These are phyloP conservation scores for Pristionchus entomophagus DNA, from an alignment of 2,888 invertebrate species.

Conservation along the genomic window DNA sequence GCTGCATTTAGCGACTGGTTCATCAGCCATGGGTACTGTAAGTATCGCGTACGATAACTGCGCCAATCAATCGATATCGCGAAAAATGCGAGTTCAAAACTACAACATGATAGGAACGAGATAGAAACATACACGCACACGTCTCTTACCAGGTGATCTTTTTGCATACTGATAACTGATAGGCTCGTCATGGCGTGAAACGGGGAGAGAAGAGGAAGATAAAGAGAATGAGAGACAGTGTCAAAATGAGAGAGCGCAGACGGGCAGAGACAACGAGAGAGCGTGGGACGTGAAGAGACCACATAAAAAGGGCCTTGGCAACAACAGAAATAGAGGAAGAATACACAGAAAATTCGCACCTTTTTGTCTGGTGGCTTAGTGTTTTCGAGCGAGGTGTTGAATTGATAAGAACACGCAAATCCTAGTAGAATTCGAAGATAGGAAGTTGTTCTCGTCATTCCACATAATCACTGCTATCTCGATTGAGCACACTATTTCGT, in stretches of 20 bases:
- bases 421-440: no score
- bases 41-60: not conserved
- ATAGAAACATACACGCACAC: no score
- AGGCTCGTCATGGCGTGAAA: conserved; percentile 10
- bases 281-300: not conserved
- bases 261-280: not conserved
- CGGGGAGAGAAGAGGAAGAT: not conserved
- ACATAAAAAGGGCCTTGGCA: not conserved
- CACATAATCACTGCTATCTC: no score
- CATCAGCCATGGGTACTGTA: not conserved
- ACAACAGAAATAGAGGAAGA: not conserved
- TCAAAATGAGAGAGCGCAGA: not conserved
- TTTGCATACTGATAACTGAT: conserved; percentile 18
- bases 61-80: not conserved
- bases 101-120: not conserved
- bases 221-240: not conserved
- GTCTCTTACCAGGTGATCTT: conserved; percentile 34
- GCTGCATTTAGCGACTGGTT: conserved; percentile 7
- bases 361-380: not conserved
- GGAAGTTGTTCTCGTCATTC: no score
- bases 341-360: not conserved
- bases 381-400: no score
- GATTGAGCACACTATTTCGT: no score
- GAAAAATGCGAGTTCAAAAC: not conserved
- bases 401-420: no score